A percentile compares a stretch with the other conserved stretches of the same genome.
These are phyloP conservation scores for Enteromius argenteus DNA, from an alignment of 2,797 vertebrate species.

Conservation along the genomic window DNA sequence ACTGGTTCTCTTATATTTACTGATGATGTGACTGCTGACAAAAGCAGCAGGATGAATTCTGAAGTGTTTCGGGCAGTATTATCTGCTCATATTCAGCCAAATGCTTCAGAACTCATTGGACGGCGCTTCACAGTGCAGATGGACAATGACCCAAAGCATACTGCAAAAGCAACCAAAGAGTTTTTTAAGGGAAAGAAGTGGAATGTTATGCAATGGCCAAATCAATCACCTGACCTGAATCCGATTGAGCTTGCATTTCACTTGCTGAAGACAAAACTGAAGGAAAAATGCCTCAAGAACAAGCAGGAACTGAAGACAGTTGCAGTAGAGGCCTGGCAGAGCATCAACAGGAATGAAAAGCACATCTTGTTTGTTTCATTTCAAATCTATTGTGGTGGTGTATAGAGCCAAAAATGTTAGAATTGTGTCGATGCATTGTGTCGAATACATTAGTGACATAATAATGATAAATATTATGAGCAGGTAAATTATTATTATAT, in stretches of 20 bases:
- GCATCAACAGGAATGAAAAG: conserved; percentile 35
- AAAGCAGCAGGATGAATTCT: no score
- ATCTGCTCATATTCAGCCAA: conserved; percentile 45
- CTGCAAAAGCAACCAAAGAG: conserved; percentile 5
- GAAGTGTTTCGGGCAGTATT: no score
- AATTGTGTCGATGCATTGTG: no score
- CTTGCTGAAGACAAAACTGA: conserved; percentile 47
- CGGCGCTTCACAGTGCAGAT: conserved; percentile 59
- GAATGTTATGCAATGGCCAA: conserved; percentile 30
- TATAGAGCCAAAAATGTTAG: no score
- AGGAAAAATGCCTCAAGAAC: conserved; percentile 36
- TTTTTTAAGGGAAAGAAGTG: conserved; percentile 34
- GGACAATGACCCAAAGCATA: conserved; percentile 50
- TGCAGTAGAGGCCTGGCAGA: conserved; percentile 46
- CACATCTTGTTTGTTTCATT: no score
- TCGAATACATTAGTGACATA: no score
- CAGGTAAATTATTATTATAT: no score
- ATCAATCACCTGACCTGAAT: conserved; percentile 34
- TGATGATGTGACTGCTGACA: no score
- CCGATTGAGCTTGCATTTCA: conserved; percentile 27
- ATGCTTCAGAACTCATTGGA: conserved; percentile 54
- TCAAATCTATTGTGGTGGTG: no score
- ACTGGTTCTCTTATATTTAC: no score
- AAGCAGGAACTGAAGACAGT: conserved; percentile 27
- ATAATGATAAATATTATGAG: no score